Evolutionary conservation across 2,797 vertebrate species (phyloP), one percentile per base, ranked within the genome.

Genomic region (Danionella dracula): DNA sequence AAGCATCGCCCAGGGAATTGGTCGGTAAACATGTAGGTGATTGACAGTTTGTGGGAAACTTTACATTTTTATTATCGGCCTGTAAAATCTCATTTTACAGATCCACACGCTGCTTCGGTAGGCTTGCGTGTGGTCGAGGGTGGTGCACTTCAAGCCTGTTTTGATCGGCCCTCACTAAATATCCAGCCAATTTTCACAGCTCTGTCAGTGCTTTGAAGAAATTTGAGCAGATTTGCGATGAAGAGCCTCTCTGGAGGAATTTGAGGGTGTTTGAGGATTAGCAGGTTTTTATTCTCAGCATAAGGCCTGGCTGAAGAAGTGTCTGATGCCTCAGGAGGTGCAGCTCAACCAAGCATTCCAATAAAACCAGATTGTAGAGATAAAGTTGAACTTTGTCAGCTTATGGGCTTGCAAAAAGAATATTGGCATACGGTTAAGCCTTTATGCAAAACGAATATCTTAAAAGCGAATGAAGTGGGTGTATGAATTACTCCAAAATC

Each of bases 221-320:
- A 78, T 80, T 71, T 70, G 77, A 75, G 76, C 16, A 71, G 78
- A 69, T 72, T 53, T 59, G 55, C 73, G 81, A 79, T 74, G 79
- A 76, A 74, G 81, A 75, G 40, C 32, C 64, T 66, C 78, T 82
- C 68, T 29, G 59, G 70, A 72, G 74, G 76, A 82, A 73, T 80
- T 40, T 10, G 64, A 69, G 74, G 72, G 67, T 49, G 81, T 88
- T 86, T 87, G 86, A 86, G 83, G 85, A 87, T 89, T 86, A 86
- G 60, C 66, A 66, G 8, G 74, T 79, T 79, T 64, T 76, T 78
- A 70, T 81, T 78, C 80, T 75, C 75, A 79, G 81, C 41, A 11
- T 59, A 60, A 31, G 12, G 73, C 71, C 74, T 10, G 17, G 59
- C n/a, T 68, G 66, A 65, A 73, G 74, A 55, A 53, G 29, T 57